Base-by-base conservation (phyloP, 2,797 vertebrate genomes). In the Mormyrops attenuatus region DNA sequence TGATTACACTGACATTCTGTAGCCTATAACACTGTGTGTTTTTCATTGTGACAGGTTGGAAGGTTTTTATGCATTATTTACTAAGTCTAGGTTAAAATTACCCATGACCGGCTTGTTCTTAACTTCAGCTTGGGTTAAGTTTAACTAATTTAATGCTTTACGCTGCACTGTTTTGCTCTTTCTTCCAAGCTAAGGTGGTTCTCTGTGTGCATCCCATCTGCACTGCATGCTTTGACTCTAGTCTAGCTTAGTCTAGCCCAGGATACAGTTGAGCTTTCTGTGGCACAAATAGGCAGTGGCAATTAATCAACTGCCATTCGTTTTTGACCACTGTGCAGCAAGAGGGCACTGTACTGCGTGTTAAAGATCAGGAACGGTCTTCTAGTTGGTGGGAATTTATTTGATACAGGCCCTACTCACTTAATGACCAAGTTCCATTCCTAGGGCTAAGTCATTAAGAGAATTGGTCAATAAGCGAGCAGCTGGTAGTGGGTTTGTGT, bases 21-120 rank as follows among this genome's bases (percentile, higher is more conserved):
- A 44, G 73, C 73, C 73, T 80, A 44, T 80, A 80, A 80, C 38
- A 3, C 73, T 44, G 73, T 17, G 13, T 77, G 34, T 80, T n/a
- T 80, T 34, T 73, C 11, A 73, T 73, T 34, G 66, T 73, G 66
- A 73, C 13, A 13, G 66, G 11, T 73, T 73, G 66, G 66, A 73
- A 73, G 66, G 66, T 17, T 73, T 38, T 73, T 73, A 73, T 73
- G 66, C 66, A 73, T 73, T 73, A 73, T 73, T 73, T 73, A 73
- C 13, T 73, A 73, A 38, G 66, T 73, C 66, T 34, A 73, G 66
- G 66, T 73, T 73, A 73, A 73, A 73, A 38, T 73, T 34, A 73
- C 30, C 66, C 30, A 34, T 73, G 30, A 73, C 66, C 30, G 66
- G 30, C 30, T 38, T 73, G 13, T 73, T 73, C 66, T 73, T 73